Percentiles rank a stretch among this genome's conserved stretches.
phyloP scores from a whole-genome alignment of 2,888 invertebrate species.

The Brachyptera risi region DNA sequence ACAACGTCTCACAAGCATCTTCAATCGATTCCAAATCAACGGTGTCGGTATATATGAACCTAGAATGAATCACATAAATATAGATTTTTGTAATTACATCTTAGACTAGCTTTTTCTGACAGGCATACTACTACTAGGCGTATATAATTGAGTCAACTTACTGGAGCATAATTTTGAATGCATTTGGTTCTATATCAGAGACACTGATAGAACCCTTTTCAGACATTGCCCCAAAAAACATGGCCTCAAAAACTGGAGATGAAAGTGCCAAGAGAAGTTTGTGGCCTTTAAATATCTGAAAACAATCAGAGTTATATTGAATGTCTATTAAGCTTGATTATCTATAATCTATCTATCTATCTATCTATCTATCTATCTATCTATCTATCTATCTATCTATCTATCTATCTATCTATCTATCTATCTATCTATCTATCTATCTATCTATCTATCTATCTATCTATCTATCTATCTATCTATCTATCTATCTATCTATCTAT shows the following conservation, averaged over 20 bases:
- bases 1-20: conserved; percentile 58
- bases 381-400: too few relatives aligned
- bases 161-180: conserved; percentile 57
- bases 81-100: background rate
- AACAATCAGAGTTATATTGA: too few relatives aligned
- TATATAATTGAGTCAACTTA: conserved; percentile 40
- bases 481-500: too few relatives aligned
- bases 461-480: too few relatives aligned
- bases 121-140: too few relatives aligned
- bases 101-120: background rate
- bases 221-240: conserved; percentile 61
- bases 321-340: too few relatives aligned
- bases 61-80: conserved; percentile 25
- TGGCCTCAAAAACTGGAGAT: conserved; percentile 65
- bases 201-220: conserved; percentile 47
- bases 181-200: conserved; percentile 56
- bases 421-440: too few relatives aligned
- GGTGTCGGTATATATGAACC: conserved; percentile 58
- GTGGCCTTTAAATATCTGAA: conserved; percentile 46
- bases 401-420: too few relatives aligned
- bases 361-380: too few relatives aligned
- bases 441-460: too few relatives aligned
- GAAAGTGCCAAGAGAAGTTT: conserved; percentile 59
- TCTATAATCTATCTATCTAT: too few relatives aligned
- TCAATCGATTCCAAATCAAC: conserved; percentile 52